Evolutionary conservation across 2,113 vertebrate species (phyloP).

Genomic region (Eublepharis macularius): DNA sequence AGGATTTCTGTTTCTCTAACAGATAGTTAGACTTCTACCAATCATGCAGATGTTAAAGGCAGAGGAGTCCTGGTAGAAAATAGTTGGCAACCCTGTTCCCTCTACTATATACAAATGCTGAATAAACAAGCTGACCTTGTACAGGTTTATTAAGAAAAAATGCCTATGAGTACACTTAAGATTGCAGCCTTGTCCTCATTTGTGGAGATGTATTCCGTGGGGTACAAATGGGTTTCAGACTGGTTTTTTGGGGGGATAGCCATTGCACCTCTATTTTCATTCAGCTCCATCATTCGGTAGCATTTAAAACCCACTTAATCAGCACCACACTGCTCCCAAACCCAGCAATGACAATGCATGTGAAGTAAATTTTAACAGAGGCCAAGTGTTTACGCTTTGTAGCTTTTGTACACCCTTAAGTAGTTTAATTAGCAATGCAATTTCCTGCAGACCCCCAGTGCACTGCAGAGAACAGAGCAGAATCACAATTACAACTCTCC

Average conservation of each 20-base stretch:
- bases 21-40: neutral
- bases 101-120: neutral
- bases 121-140: neutral
- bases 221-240: neutral
- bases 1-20: neutral
- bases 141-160: neutral
- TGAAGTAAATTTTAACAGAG: conserved; percentile 28
- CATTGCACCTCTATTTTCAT: neutral
- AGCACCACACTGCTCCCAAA: neutral
- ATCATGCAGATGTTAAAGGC: neutral
- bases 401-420: conserved; percentile 40
- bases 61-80: neutral
- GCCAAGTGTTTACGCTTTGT: conserved; percentile 32
- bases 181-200: neutral
- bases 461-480: conserved; percentile 26
- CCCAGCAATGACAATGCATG: neutral
- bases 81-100: neutral
- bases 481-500: conserved; percentile 37
- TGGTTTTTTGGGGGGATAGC: neutral
- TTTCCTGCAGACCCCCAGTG: conserved; percentile 33
- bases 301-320: conserved; percentile 12
- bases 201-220: neutral
- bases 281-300: neutral
- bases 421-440: conserved; percentile 50
- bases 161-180: neutral